Evolutionary conservation across 1,140 invertebrate species (phyloP).

Genomic region (Panagrolaimus sp.): DNA sequence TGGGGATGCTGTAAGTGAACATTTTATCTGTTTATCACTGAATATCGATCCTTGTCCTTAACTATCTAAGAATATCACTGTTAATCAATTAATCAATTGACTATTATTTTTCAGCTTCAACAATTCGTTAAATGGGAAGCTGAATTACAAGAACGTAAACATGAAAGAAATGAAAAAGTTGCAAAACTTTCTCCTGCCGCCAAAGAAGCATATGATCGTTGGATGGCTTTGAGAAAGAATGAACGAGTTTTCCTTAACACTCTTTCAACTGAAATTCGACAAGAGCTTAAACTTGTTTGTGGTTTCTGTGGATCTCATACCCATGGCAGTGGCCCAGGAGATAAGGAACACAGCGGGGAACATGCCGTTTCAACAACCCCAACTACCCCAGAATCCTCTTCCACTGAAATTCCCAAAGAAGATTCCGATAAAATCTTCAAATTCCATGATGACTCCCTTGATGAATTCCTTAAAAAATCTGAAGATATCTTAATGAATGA

Average conservation of each 20-base stretch:
- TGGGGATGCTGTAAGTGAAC: conserved; percentile 44
- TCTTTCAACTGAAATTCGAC: conserved; percentile 49
- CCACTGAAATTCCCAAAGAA: not conserved
- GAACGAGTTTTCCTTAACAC: conserved; percentile 48
- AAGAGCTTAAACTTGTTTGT: conserved; percentile 50
- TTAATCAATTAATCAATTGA: too few relatives aligned
- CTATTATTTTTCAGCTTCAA: conserved; percentile 39
- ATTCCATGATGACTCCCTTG: conserved; percentile 18
- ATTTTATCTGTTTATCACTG: not conserved
- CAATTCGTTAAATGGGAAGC: conserved; percentile 57
- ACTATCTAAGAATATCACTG: too few relatives aligned
- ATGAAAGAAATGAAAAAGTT: conserved; percentile 38
- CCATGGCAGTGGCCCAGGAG: not conserved
- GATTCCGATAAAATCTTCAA: conserved; percentile 7
- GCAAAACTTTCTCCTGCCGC: conserved; percentile 42
- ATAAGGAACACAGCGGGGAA: conserved; percentile 13
- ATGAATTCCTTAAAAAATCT: not conserved
- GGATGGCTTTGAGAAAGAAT: conserved; percentile 48
- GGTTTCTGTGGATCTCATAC: conserved; percentile 43
- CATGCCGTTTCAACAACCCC: not conserved
- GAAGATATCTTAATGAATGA: conserved; percentile 2
- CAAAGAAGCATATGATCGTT: conserved; percentile 52
- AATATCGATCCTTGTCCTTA: not conserved
- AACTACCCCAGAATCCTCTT: not conserved
- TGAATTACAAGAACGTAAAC: conserved; percentile 44